Conservation (phyloP, 2,113 vertebrate genomes). For the Ictalurus punctatus region DNA sequence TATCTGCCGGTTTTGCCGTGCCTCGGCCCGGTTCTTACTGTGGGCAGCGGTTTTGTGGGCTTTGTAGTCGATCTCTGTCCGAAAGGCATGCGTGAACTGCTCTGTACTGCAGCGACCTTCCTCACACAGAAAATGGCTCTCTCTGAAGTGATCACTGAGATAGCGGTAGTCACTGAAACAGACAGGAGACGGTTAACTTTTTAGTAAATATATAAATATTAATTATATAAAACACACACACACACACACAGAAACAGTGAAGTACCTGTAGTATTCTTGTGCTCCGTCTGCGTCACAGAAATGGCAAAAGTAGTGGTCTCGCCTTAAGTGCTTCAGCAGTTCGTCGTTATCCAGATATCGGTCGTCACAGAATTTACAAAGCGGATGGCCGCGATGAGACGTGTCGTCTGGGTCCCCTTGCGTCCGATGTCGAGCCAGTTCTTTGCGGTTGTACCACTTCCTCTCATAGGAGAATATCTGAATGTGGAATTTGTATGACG, state of each 20-base stretch:
- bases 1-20: slow-evolving; percentile 94
- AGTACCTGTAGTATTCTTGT: slow-evolving; percentile 94
- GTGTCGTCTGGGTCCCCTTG: slow-evolving; percentile 95
- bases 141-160: slow-evolving; percentile 92
- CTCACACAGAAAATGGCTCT: slow-evolving; percentile 94
- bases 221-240: background rate
- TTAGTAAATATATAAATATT: background rate
- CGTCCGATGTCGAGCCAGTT: slow-evolving; percentile 89
- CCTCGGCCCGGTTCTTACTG: slow-evolving; percentile 94
- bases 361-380: slow-evolving; percentile 97
- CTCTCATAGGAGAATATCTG: slow-evolving; percentile 93
- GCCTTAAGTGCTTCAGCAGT: slow-evolving; percentile 89
- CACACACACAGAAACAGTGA: background rate
- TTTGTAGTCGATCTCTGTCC: slow-evolving; percentile 95
- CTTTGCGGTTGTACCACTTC: slow-evolving; percentile 95
- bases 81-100: slow-evolving; percentile 96
- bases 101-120: slow-evolving; percentile 90
- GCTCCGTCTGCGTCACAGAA: slow-evolving; percentile 96
- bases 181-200: background rate
- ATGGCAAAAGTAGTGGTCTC: slow-evolving; percentile 97
- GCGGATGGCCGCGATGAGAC: slow-evolving; percentile 92
- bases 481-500: background rate
- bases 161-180: slow-evolving; percentile 85
- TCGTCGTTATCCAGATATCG: slow-evolving; percentile 96
- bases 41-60: slow-evolving; percentile 90